Percentiles rank a stretch among this genome's conserved stretches.
Conservation (phyloP, 2,113 vertebrate species). For the Saccopteryx leptura region DNA sequence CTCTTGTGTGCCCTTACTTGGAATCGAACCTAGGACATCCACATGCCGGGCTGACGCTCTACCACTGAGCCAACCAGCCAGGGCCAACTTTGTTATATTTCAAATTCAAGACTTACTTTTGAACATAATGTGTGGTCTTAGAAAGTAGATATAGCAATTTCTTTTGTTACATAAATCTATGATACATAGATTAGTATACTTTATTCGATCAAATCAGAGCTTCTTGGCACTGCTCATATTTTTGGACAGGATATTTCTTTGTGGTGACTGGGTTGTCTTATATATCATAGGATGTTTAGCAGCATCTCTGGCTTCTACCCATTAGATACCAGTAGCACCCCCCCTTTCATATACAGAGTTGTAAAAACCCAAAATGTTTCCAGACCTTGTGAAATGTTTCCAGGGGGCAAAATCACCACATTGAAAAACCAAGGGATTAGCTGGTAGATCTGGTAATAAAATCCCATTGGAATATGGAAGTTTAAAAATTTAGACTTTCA, state of each 20-base stretch:
- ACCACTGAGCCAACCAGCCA: too few species aligned
- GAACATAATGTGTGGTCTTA: not conserved
- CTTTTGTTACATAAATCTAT: not conserved
- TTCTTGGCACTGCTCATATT: conserved; percentile 17
- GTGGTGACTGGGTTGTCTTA: not conserved
- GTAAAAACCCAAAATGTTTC: not conserved
- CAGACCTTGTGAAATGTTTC: not conserved
- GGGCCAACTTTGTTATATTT: not conserved
- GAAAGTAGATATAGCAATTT: not conserved
- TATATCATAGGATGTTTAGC: not conserved
- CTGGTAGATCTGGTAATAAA: not conserved
- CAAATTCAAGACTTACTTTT: not conserved
- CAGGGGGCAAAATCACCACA: not conserved
- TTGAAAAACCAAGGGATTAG: not conserved
- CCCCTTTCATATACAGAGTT: not conserved
- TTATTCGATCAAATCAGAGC: not conserved
- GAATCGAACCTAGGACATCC: too few species aligned
- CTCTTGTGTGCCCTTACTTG: too few species aligned
- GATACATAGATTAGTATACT: not conserved
- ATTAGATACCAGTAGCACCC: not conserved
- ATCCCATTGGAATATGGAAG: not conserved
- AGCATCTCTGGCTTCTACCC: not conserved
- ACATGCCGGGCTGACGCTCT: too few species aligned
- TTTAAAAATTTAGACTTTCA: not conserved
- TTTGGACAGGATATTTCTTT: conserved; percentile 17